phyloP scores from a whole-genome alignment of 2,797 vertebrate species.

The Sardinella longiceps region DNA sequence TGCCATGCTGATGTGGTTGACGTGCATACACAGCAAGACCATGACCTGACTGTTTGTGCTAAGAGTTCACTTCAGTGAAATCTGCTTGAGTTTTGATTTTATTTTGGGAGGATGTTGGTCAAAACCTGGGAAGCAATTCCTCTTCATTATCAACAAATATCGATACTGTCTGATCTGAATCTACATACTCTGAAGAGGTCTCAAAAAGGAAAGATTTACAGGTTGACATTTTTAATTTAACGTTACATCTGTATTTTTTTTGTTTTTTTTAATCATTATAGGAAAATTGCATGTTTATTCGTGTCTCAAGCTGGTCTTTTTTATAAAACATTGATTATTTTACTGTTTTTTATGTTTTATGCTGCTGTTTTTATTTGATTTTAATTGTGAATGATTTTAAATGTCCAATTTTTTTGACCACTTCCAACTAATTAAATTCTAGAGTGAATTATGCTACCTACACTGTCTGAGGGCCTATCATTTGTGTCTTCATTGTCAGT shows the following conservation, averaged over 20 bases:
- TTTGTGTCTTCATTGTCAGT: neutral
- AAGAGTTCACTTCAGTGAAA: neutral
- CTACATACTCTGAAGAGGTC: conserved; percentile 33
- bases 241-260: conserved; percentile 20
- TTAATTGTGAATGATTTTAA: conserved; percentile 65
- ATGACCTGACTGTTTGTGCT: neutral
- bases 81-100: neutral
- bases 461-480: neutral
- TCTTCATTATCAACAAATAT: neutral
- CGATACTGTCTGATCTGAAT: neutral
- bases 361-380: conserved; percentile 57
- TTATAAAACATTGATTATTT: conserved; percentile 15
- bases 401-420: conserved; percentile 57
- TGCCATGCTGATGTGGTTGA: neutral
- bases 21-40: neutral
- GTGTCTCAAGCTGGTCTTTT: conserved; percentile 46
- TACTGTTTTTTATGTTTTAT: conserved; percentile 51
- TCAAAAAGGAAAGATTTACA: conserved; percentile 45
- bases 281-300: conserved; percentile 47
- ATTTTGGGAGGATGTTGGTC: neutral
- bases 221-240: neutral
- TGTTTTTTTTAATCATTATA: conserved; percentile 42
- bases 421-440: conserved; percentile 67
- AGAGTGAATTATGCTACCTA: conserved; percentile 43
- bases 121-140: neutral